Percentiles rank a stretch among this genome's conserved stretches.
phyloP scores from a whole-genome alignment of 2,888 invertebrate genomes.

The Caenorhabditis virilis region DNA sequence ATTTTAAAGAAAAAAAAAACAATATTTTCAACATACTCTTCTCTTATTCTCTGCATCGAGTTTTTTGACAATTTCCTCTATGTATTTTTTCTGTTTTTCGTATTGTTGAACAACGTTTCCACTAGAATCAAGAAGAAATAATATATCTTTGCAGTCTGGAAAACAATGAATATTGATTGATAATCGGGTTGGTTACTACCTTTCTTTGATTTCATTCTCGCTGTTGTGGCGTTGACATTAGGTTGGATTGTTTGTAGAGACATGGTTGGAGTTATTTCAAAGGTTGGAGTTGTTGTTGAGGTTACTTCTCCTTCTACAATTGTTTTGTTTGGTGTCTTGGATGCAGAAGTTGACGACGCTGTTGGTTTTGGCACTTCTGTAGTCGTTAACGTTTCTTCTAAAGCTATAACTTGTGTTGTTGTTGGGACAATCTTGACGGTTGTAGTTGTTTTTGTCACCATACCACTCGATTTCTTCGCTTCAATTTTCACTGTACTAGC shows the following conservation, averaged over 20 bases:
- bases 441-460: conserved; percentile 5
- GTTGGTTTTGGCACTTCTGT: background rate
- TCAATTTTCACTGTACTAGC: conserved; percentile 9
- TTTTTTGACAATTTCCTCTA: conserved; percentile 35
- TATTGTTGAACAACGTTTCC: conserved; percentile 46
- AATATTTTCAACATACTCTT: conserved; percentile 23
- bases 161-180: too few relatives aligned
- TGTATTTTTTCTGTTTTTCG: conserved; percentile 44
- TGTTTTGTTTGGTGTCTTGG: background rate
- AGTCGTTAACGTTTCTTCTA: conserved; percentile 3
- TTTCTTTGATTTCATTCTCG: conserved; percentile 2
- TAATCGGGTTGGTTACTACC: too few relatives aligned
- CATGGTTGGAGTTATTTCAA: conserved; percentile 11
- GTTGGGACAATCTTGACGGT: too few relatives aligned
- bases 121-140: conserved; percentile 49
- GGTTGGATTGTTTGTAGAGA: conserved; percentile 4
- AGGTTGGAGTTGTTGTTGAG: conserved; percentile 11
- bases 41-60: conserved; percentile 17
- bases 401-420: conserved; percentile 4
- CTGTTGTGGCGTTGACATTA: conserved; percentile 12
- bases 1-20: background rate
- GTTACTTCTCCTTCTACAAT: background rate
- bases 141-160: conserved; percentile 44
- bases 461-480: too few relatives aligned
- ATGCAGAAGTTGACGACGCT: conserved; percentile 1